Conservation (phyloP, 2,113 vertebrate species). For the Esox niger region DNA sequence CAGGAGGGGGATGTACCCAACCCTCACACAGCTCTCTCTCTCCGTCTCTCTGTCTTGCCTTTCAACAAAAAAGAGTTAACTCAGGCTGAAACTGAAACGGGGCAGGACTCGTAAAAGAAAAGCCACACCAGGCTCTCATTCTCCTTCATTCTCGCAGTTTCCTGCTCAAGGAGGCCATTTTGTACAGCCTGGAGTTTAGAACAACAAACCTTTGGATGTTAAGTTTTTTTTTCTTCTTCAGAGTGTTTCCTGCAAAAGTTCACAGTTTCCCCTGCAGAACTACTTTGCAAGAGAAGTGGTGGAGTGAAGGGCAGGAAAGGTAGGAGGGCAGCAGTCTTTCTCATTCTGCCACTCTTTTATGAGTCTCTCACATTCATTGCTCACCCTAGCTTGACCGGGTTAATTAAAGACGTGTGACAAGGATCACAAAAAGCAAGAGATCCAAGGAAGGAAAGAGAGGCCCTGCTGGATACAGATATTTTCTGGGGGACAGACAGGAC, state of each 20-base stretch:
- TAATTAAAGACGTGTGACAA: slow-evolving; percentile 37
- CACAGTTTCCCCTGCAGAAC: slow-evolving; percentile 68
- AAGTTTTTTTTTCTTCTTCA: slow-evolving; percentile 25
- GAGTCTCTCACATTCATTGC: slow-evolving; percentile 27
- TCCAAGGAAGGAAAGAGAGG: slow-evolving; percentile 29
- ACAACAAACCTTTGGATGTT: slow-evolving; percentile 53
- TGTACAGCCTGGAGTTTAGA: slow-evolving; percentile 53
- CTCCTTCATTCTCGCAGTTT: slow-evolving; percentile 65
- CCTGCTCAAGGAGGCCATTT: slow-evolving; percentile 77
- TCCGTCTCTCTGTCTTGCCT: slow-evolving; percentile 16
- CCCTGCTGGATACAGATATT: slow-evolving; percentile 58
- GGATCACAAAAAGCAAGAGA: neutral
- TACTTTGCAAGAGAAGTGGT: slow-evolving; percentile 38
- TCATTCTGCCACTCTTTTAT: slow-evolving; percentile 10
- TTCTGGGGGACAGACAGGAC: slow-evolving; percentile 39
- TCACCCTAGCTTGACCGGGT: slow-evolving; percentile 35
- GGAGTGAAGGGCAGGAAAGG: slow-evolving; percentile 3
- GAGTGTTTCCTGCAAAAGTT: slow-evolving; percentile 49
- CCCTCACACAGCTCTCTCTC: slow-evolving; percentile 18
- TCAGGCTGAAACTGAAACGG: slow-evolving; percentile 76
- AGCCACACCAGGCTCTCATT: slow-evolving; percentile 55
- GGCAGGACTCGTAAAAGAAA: slow-evolving; percentile 69
- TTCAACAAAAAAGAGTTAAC: slow-evolving; percentile 48
- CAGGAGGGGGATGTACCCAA: slow-evolving; percentile 64
- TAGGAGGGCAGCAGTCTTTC: slow-evolving; percentile 18